These are phyloP conservation scores for Melitaea athalia DNA, from an alignment of 2,888 invertebrate species.

Conservation along the genomic window DNA sequence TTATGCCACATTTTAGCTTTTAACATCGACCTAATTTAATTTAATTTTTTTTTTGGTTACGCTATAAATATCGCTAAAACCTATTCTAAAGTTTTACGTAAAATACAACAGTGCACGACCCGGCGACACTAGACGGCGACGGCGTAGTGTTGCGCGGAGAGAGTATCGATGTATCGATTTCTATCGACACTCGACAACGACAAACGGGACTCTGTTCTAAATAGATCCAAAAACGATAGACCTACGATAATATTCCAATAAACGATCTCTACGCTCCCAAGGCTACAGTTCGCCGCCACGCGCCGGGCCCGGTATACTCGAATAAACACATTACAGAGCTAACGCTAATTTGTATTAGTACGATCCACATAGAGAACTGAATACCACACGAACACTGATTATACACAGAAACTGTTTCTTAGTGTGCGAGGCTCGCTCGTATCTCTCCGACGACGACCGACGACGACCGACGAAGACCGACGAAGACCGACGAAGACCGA, in stretches of 20 bases:
- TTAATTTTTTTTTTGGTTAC: neutral
- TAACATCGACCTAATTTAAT: neutral
- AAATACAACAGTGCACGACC: neutral
- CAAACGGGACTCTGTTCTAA: neutral
- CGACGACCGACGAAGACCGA: too few relatives aligned
- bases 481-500: too few relatives aligned
- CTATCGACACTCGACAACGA: neutral
- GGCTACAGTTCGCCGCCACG: neutral
- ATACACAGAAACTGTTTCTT: neutral
- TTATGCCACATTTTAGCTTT: neutral
- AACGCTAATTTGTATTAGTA: slow-evolving; percentile 6
- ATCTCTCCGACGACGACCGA: neutral
- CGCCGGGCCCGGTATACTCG: slow-evolving; percentile 1
- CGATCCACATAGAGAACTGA: neutral
- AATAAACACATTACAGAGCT: neutral
- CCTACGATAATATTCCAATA: neutral
- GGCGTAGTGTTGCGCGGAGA: neutral
- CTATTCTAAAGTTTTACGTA: slow-evolving; percentile 9
- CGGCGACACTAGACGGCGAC: neutral
- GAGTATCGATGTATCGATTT: neutral
- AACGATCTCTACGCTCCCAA: neutral
- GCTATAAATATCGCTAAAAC: slow-evolving; percentile 5
- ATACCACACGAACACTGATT: slow-evolving; percentile 7
- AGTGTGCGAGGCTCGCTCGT: neutral
- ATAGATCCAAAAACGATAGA: neutral